Base-by-base conservation (phyloP, 2,113 vertebrate species). In the Carassius auratus region DNA sequence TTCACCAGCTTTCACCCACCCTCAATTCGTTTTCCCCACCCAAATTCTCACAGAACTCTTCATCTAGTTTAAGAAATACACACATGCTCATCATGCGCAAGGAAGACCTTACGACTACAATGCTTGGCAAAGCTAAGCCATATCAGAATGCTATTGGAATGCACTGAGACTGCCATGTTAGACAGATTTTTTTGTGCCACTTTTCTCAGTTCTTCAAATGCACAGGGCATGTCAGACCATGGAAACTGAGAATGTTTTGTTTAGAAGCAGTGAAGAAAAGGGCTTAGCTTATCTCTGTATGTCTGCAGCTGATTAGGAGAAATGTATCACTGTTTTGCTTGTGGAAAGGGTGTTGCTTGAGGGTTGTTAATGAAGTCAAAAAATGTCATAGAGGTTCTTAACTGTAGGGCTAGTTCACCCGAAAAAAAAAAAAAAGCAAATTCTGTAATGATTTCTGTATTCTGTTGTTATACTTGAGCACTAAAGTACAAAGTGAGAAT, bases 201-300 rank as follows among this genome's bases (percentile, higher is more conserved):
- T 90, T 82, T 93, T 94, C 92, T 92, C 91, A 93, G 90, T 88
- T 89, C 87, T 83, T 90, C 62, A 87, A 81, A 90, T 89, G 87
- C 87, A 91, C 52, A 61, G 81, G 83, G 45, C 85, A 90, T 73
- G 87, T 86, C 89, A 87, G 57, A 87, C 76, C 30, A n/a, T 82
- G 86, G 21, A 87, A 86, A 87, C 66, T 81, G 66, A 15, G 86
- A 76, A 88, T 5, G 2, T 26, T 38, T 74, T 45, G 75, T 86
- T 88, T 74, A 33, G 74, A 77, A 74, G 84, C 36, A n/a, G 71
- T 74, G 36, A 83, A 83, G 84, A 83, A 83, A 59, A 14, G 61
- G 30, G 66, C 74, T 83, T 88, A 78, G 71, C 79, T 85, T 85
- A 83, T 88, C 79, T 74, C n/a, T 45, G 61, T 45, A 76, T 85